These are phyloP conservation scores for Ligdia adustata DNA, from an alignment of 2,888 invertebrate genomes.

Conservation along the genomic window DNA sequence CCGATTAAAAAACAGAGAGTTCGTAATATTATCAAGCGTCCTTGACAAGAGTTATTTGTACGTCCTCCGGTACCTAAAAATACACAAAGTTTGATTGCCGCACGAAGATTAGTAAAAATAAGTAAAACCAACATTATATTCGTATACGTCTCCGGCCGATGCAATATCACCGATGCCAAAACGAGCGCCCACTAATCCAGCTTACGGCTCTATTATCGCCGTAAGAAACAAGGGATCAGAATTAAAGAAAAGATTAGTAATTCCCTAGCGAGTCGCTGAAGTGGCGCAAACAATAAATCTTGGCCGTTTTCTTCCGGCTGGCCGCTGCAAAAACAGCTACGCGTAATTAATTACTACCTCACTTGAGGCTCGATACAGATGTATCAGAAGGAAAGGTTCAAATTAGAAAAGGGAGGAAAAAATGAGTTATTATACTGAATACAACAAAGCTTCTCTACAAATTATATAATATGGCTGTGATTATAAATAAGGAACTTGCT, in stretches of 20 bases:
- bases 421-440: too few species aligned
- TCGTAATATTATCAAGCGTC: too few species aligned
- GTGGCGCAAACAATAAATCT: slow-evolving; percentile 74
- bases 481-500: too few species aligned
- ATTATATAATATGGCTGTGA: too few species aligned
- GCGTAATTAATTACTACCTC: slow-evolving; percentile 76
- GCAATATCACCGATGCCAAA: slow-evolving; percentile 60
- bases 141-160: slow-evolving; percentile 43
- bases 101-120: background rate
- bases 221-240: slow-evolving; percentile 73
- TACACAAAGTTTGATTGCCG: background rate
- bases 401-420: slow-evolving; percentile 35
- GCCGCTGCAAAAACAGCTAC: slow-evolving; percentile 73
- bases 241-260: slow-evolving; percentile 77
- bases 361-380: slow-evolving; percentile 12
- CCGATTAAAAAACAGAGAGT: too few species aligned
- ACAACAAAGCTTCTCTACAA: too few species aligned
- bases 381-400: slow-evolving; percentile 8
- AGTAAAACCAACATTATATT: slow-evolving; percentile 6
- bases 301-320: slow-evolving; percentile 65
- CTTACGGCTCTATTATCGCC: slow-evolving; percentile 64
- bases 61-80: too few species aligned
- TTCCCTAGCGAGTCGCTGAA: slow-evolving; percentile 58
- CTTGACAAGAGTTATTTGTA: too few species aligned
- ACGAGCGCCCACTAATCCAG: slow-evolving; percentile 65